Evolutionary conservation across 2,888 invertebrate species (phyloP).

Genomic region (Drosophila planitibia): DNA sequence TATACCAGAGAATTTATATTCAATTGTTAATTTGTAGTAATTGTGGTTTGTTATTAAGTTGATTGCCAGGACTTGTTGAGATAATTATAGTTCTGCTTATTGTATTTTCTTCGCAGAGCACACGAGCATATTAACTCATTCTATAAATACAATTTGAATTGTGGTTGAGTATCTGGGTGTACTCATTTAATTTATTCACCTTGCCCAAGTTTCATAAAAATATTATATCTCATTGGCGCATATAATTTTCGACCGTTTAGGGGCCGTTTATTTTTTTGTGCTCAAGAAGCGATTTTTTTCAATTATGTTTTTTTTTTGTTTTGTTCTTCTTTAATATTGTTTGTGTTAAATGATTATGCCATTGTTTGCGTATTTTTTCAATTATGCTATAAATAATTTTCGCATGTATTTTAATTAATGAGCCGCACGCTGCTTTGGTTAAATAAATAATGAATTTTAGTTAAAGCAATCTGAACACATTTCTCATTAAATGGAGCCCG

Average conservation of each 20-base stretch:
- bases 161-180: slow-evolving; percentile 1
- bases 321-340: slow-evolving; percentile 15
- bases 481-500: slow-evolving; percentile 19
- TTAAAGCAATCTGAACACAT: slow-evolving; percentile 22
- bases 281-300: neutral
- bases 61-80: slow-evolving; percentile 28
- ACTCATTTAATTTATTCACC: slow-evolving; percentile 8
- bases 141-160: slow-evolving; percentile 18
- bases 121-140: slow-evolving; percentile 3
- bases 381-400: slow-evolving; percentile 61
- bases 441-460: slow-evolving; percentile 61
- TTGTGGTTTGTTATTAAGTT: slow-evolving; percentile 27
- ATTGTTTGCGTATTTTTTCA: slow-evolving; percentile 44
- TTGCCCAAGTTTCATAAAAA: neutral
- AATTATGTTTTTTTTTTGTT: neutral
- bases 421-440: slow-evolving; percentile 23
- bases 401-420: slow-evolving; percentile 65
- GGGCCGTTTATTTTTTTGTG: neutral
- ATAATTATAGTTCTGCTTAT: slow-evolving; percentile 35
- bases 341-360: slow-evolving; percentile 23
- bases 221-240: neutral
- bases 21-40: slow-evolving; percentile 24
- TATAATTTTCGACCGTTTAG: neutral
- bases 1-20: neutral
- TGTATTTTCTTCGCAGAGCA: slow-evolving; percentile 10